A percentile compares a stretch with the other conserved stretches of the same genome.
These are phyloP conservation scores for Phoenicopterus ruber DNA, from an alignment of 2,113 vertebrate genomes.

Conservation along the genomic window DNA sequence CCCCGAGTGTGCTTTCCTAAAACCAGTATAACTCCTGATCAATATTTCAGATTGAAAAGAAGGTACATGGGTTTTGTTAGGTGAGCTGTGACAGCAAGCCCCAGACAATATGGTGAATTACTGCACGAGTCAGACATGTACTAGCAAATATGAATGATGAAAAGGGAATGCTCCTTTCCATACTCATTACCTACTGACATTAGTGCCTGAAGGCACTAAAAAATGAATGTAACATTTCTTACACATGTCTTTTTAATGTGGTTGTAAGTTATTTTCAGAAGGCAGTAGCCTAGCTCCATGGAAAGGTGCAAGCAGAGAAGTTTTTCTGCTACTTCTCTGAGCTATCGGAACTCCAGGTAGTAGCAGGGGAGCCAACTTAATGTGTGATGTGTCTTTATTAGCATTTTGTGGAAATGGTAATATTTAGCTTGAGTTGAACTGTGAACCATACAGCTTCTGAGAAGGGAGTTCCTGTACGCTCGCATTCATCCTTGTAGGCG, in stretches of 20 bases:
- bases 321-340: background rate
- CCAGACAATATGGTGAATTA: background rate
- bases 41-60: background rate
- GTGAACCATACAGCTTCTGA: background rate
- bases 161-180: background rate
- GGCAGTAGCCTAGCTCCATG: accelerated
- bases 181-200: background rate
- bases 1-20: background rate
- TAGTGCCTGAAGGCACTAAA: background rate
- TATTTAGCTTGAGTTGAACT: background rate
- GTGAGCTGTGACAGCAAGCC: background rate
- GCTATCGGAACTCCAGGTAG: background rate
- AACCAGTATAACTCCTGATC: background rate
- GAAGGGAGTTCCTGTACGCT: background rate
- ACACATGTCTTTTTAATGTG: background rate
- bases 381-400: background rate
- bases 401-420: background rate
- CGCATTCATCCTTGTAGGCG: background rate
- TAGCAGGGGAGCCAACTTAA: background rate
- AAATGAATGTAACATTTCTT: background rate
- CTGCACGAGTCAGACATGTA: background rate
- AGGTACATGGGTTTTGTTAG: background rate
- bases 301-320: background rate
- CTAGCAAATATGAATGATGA: background rate
- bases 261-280: background rate